Evolutionary conservation across 2,888 invertebrate species (phyloP), one percentile per base, ranked within the genome.

Genomic region (Drosophila pseudotalamancana): DNA sequence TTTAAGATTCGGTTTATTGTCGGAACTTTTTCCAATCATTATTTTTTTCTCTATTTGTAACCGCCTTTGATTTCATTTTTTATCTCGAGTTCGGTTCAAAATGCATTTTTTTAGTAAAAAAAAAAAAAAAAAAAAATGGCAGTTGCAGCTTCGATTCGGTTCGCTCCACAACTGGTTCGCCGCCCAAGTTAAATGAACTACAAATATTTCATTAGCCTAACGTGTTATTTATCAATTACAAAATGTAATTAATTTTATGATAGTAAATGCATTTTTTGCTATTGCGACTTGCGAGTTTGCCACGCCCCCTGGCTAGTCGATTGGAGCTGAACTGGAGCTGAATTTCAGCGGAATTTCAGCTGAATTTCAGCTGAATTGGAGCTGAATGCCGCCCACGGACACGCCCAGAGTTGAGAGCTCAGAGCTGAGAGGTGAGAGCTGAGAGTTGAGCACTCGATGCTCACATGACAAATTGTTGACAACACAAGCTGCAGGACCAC

Each of bases 391-490:
- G 63, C 40, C 18, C 51, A 43, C 53, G 21, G 63, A 11, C 48
- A 64, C 54, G 65, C 49, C 66, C 67, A 45, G 18, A 31, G 16
- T 45, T 19, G 18, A 29, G 21, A 34, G 14, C n/a, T n/a, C n/a
- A n/a, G n/a, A 31, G 16, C 49, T 19, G 18, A 29, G 21, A 34
- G 14, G n/a, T n/a, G n/a, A n/a, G n/a, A n/a, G n/a, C n/a, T n/a
- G n/a, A n/a, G n/a, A 31, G 16, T 45, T 19, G 18, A 29, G 21
- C 29, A n/a, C 37, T 32, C 62, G 51, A n/a, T 55, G 62, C 42
- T 48, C 54, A 55, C 49, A 61, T 67, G 72, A 80, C 86, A 87
- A 86, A 86, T 82, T 82, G 86, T 78, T 87, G 88, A 86, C 86
- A 85, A 70, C 62, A 32, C 55, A 59, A 53, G 51, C 54, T 39